Base-by-base conservation (phyloP, 1,140 invertebrate genomes). In the Thalassaphorura encarpata region DNA sequence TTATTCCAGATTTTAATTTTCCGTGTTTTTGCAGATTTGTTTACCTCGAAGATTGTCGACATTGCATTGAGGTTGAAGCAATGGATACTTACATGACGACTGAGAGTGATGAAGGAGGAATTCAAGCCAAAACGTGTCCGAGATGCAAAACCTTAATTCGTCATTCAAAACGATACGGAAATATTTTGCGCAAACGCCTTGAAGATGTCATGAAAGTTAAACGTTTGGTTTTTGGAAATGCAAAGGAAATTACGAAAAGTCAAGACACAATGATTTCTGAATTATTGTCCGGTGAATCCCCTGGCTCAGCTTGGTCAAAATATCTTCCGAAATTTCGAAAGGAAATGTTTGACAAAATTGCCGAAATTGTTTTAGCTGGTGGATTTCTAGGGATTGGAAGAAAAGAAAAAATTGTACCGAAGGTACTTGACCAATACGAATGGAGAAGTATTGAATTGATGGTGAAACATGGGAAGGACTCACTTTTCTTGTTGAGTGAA, bases 41-140 rank as follows among this genome's bases (percentile, higher is more conserved):
- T 46, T 63, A 72, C 26, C 66, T 85, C 18, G 68, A 77, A 61
- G 81, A 84, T 66, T 85, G 83, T 67, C 66, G 70, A 8, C 82
- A 84, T 66, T 61, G 75, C 2, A 68, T 84, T 60, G 81, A 83
- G 66, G 67, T 72, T 13, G 64, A 72, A 3, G 75, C 72, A 42
- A 63, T 83, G 67, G 76, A 82, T 62, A 64, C 64, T 29, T 66
- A 81, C 64, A 64, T 70, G 19, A 66, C 50, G 24, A 50, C 67
- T 8, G 66, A 63, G 0, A 39, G 29, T 26, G 61, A 61, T 47
- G 21, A 47, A 39, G 24, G 33, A 39, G 42, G 24, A 29, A 71
- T 77, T 39, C 58, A 68, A 18, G 61, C 73, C 46, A 74, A 72
- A 64, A 26, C 52, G 2, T 78, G 77, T 66, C 77, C 77, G 18